Percentiles rank a stretch among this genome's conserved stretches.
These are phyloP conservation scores for Gallinago undulata DNA, from an alignment of 2,113 vertebrate species.

Conservation along the genomic window DNA sequence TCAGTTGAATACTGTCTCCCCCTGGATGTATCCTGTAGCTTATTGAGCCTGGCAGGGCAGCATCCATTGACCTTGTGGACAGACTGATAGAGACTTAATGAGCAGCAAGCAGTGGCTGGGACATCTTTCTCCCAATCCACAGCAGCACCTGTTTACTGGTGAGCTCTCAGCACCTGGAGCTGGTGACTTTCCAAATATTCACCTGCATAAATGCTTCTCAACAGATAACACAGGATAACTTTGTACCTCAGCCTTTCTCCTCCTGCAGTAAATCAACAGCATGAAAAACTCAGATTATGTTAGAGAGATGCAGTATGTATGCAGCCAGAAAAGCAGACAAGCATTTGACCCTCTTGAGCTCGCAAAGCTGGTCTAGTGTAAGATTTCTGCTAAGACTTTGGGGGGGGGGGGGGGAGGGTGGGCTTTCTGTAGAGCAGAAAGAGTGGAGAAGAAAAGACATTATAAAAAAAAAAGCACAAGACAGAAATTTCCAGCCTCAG, in stretches of 20 bases:
- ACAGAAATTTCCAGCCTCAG: not conserved
- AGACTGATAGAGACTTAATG: not conserved
- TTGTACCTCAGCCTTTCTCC: not conserved
- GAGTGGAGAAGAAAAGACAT: not conserved
- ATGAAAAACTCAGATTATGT: not conserved
- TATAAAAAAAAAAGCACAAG: not conserved
- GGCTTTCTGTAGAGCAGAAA: not conserved
- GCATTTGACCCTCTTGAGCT: not conserved
- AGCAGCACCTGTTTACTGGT: not conserved
- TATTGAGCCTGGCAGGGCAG: not conserved
- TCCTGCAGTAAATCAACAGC: not conserved
- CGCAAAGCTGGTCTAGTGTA: not conserved
- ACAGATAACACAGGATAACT: rapidly evolving
- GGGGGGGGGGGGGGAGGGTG: too few species aligned
- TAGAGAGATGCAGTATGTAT: not conserved
- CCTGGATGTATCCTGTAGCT: rapidly evolving
- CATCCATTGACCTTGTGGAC: not conserved
- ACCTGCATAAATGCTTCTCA: not conserved
- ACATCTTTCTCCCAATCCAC: not conserved
- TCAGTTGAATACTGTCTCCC: rapidly evolving
- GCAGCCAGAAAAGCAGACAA: not conserved
- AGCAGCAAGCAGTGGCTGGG: not conserved
- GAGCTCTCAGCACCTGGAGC: not conserved
- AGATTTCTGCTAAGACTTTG: not conserved
- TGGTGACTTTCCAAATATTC: not conserved